Base-by-base conservation (phyloP, 2,888 invertebrate species). In the Ctena decussata region DNA sequence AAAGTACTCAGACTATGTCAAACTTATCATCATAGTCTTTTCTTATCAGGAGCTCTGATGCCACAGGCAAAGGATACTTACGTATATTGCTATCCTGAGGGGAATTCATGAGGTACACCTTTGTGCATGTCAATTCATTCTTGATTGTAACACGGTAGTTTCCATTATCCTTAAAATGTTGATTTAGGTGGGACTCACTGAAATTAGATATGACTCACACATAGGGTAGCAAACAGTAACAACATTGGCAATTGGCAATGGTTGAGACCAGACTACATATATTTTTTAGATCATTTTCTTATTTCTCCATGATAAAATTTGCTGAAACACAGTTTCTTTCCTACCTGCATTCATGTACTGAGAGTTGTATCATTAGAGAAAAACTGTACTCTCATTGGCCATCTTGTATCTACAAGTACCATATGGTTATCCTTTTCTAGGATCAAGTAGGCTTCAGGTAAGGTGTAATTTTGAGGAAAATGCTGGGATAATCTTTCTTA, bases 31-130 rank as follows among this genome's bases (percentile, higher is more conserved):
- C n/a, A n/a, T n/a, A n/a, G n/a, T n/a, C n/a, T n/a, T n/a, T n/a
- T n/a, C n/a, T n/a, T n/a, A n/a, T n/a, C n/a, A n/a, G n/a, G n/a
- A n/a, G n/a, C n/a, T n/a, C n/a, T n/a, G n/a, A n/a, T n/a, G n/a
- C n/a, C n/a, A n/a, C n/a, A 15, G 41, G 8, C 15, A 6, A 41
- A 41, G 15, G 5, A 49, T 35, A 87, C 93, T 90, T 90, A 93
- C 93, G 92, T 74, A 92, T 92, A 79, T 92, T 91, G 44, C 82
- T 81, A 71, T 93, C 93, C 1, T 77, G 21, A 2, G 93, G 91
- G 60, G 81, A 80, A 60, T 92, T 92, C 44, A 78, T 76, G 21
- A 85, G 57, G 1, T 84, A 57, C 11, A 82, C 78, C 30, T 44
- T 18, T 15, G 35, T 72, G 80, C 93, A 93, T 24, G 44, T 85